A percentile compares a stretch with the other conserved stretches of the same genome.
These are phyloP conservation scores for Phoxinus dragarum DNA, from an alignment of 2,797 vertebrate species.

Conservation along the genomic window DNA sequence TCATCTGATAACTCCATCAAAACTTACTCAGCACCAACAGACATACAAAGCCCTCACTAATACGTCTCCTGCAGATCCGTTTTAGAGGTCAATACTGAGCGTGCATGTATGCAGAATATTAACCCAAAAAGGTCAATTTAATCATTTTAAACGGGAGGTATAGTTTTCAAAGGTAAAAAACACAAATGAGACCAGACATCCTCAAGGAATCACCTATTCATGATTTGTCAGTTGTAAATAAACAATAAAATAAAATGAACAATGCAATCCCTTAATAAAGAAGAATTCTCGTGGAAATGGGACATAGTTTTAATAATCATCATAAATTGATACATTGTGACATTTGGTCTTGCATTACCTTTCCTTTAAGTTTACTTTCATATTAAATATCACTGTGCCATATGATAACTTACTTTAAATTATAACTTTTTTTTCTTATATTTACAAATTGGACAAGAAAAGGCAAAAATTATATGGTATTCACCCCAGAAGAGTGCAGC, in stretches of 20 bases:
- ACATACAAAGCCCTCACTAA: slow-evolving; percentile 37
- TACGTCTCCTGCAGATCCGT: neutral
- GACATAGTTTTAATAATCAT: slow-evolving; percentile 40
- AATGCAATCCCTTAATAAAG: slow-evolving; percentile 15
- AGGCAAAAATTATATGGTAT: slow-evolving; percentile 4
- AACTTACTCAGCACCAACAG: slow-evolving; percentile 68
- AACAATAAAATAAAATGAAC: neutral
- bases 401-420: slow-evolving; percentile 30
- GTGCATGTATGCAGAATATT: neutral
- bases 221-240: neutral
- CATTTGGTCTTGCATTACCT: slow-evolving; percentile 34
- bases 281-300: slow-evolving; percentile 8
- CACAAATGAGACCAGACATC: neutral
- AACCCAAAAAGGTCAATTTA: neutral
- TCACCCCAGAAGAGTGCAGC: slow-evolving; percentile 26
- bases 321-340: slow-evolving; percentile 36
- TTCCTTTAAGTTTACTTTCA: neutral
- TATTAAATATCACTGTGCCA: slow-evolving; percentile 17
- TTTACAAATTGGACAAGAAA: slow-evolving; percentile 52
- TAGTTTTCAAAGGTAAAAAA: neutral
- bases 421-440: neutral
- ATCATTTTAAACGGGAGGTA: neutral
- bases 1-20: slow-evolving; percentile 68
- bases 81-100: slow-evolving; percentile 32
- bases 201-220: neutral